Evolutionary conservation across 2,888 invertebrate species (phyloP), one percentile per base, ranked within the genome.

Genomic region (Rotaria magnacalcarata): DNA sequence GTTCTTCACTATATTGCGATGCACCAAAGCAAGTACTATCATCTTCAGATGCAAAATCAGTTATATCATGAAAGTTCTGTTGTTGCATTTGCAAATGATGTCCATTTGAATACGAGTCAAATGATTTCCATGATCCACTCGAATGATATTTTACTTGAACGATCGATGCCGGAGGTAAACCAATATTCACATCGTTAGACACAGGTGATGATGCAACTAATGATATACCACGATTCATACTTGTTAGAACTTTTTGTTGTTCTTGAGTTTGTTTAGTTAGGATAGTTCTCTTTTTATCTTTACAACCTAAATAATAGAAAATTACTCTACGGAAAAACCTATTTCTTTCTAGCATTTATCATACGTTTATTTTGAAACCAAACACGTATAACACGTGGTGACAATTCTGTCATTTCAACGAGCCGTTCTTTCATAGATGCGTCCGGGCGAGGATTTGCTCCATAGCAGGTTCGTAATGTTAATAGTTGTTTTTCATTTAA

Each of bases 401-500:
- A 96, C 85, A 99, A 94, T 0, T 96, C 94, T 27, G 99, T 99
- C 97, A 98, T 97, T 92, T 99, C 98, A 75, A 97, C 97, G 88
- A 99, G 93, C 91, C 98, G 97, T 91, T 99, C 99, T 93, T 99
- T 99, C 96, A 97, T 96, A 87, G 98, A 93, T 74, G 99, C 98
- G 92, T 99, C 99, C 67, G 99, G 99, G 85, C 99, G 93, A 87
- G 98, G 97, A 92, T 99, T 99, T 87, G 96, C 96, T 87, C 95
- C 95, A 92, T 99, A 99, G 92, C 97, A 98, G 88, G 96, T 97
- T 92, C 97, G 94, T 89, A 99, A 93, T 14, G 97, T 99, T 92
- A 97, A 96, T 89, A 99, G 93, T 91, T 99, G 99, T 91, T 97
- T 97, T 92, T 99, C 99, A 92, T 97, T 99, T 87, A 99, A 94